Percentiles rank a stretch among this genome's conserved stretches.
Evolutionary conservation across 1,140 invertebrate genomes (phyloP).

Genomic region (Glossosoma conforme): DNA sequence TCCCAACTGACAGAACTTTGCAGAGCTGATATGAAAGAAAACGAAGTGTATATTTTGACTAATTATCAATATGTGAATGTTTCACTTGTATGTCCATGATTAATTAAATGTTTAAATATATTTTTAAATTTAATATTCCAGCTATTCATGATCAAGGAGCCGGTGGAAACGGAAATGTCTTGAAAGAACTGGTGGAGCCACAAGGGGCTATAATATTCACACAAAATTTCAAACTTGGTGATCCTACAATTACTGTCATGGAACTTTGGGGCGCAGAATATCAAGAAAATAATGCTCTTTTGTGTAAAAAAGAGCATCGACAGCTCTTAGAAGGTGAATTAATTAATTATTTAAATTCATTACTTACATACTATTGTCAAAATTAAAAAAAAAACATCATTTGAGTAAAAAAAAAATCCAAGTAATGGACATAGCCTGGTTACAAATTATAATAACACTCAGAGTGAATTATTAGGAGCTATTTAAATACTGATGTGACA

Average conservation of each 20-base stretch:
- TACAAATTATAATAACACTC: neutral
- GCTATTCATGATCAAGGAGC: constrained; percentile 93
- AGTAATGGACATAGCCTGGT: neutral
- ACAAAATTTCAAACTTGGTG: constrained; percentile 84
- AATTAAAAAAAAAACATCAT: neutral
- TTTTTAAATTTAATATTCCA: constrained; percentile 28
- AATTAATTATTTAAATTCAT: neutral
- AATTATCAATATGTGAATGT: neutral
- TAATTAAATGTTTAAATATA: neutral
- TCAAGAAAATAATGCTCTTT: constrained; percentile 91
- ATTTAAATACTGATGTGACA: no score
- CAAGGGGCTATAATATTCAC: constrained; percentile 87
- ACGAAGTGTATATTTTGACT: neutral
- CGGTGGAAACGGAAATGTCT: constrained; percentile 96
- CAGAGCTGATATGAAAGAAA: neutral
- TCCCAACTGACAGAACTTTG: no score
- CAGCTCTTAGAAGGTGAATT: constrained; percentile 54
- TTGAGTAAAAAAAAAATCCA: neutral
- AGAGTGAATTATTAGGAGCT: no score
- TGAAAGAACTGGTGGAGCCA: constrained; percentile 95
- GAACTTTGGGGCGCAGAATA: constrained; percentile 98
- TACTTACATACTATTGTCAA: neutral
- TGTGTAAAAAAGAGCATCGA: constrained; percentile 65
- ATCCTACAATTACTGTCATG: constrained; percentile 87
- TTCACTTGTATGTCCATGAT: no score